These are phyloP conservation scores for Pardosa pseudoannulata DNA, from an alignment of 2,888 invertebrate species.

Conservation along the genomic window DNA sequence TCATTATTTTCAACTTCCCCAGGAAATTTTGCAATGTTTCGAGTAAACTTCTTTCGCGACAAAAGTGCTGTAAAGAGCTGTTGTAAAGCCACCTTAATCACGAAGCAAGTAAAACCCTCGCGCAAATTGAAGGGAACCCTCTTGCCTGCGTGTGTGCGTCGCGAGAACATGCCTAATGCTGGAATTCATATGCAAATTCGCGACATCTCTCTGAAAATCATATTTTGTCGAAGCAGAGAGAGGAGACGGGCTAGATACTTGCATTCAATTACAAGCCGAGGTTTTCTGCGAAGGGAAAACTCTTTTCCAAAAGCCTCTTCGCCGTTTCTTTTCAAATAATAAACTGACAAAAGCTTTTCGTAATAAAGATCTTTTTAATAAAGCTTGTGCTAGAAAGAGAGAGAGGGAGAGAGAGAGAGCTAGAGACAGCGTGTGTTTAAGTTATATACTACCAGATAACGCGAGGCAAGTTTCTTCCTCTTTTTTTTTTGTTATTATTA, in stretches of 20 bases:
- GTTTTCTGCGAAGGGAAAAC: slow-evolving; percentile 28
- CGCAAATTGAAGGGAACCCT: slow-evolving; percentile 19
- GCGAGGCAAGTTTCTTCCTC: slow-evolving; percentile 28
- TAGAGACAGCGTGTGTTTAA: slow-evolving; percentile 46
- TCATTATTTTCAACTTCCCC: slow-evolving; percentile 5
- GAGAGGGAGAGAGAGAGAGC: neutral
- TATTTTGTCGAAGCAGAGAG: slow-evolving; percentile 56
- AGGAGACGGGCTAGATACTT: slow-evolving; percentile 3
- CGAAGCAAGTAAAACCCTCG: slow-evolving; percentile 45
- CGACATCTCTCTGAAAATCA: slow-evolving; percentile 66
- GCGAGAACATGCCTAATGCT: slow-evolving; percentile 52
- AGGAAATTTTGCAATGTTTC: slow-evolving; percentile 19
- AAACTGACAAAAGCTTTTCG: slow-evolving; percentile 71
- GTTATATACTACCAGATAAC: slow-evolving; percentile 59
- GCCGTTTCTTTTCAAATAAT: slow-evolving; percentile 70
- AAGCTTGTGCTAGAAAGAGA: no score
- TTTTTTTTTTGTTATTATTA: no score
- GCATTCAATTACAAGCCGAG: slow-evolving; percentile 62
- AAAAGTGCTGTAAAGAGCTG: slow-evolving; percentile 36
- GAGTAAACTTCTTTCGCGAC: slow-evolving; percentile 31
- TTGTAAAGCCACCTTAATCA: slow-evolving; percentile 58
- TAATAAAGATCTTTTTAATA: slow-evolving; percentile 72
- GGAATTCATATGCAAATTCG: slow-evolving; percentile 69
- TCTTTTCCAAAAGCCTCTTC: slow-evolving; percentile 36
- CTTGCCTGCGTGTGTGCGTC: neutral